phyloP scores from a whole-genome alignment of 92 coral and sea anemone genomes.

The Micromussa lordhowensis region DNA sequence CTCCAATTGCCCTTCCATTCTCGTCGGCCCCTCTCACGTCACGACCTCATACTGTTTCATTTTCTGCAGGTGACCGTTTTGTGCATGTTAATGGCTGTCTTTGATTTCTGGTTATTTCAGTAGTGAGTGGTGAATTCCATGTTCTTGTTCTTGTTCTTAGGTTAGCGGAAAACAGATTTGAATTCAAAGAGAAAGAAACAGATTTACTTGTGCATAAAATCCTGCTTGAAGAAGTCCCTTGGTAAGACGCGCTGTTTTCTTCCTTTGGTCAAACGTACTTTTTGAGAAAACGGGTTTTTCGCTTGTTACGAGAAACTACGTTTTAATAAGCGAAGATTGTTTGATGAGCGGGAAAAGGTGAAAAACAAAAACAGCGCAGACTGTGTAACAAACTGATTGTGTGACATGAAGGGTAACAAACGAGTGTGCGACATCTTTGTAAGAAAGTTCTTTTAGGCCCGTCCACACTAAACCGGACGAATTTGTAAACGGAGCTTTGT shows the following conservation, averaged over 20 bases:
- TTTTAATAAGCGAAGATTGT: neutral
- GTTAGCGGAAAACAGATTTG: conserved; percentile 77
- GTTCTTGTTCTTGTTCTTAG: conserved; percentile 48
- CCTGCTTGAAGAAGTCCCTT: conserved; percentile 85
- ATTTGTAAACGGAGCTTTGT: no score
- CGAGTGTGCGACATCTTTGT: no score
- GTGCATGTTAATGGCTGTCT: neutral
- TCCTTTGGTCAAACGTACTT: neutral
- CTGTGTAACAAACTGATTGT: no score
- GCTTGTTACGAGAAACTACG: neutral
- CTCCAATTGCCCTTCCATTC: no score
- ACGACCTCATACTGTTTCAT: no score
- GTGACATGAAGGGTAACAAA: no score
- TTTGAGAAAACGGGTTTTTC: neutral
- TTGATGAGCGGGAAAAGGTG: no score
- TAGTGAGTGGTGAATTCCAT: neutral
- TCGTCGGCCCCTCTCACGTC: no score
- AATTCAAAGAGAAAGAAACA: conserved; percentile 81
- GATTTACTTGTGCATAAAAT: conserved; percentile 90
- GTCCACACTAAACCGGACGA: no score
- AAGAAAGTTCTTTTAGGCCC: no score
- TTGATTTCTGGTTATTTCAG: neutral
- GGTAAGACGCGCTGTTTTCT: conserved; percentile 49
- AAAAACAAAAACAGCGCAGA: no score
- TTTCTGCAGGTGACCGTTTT: neutral